A percentile compares a stretch with the other conserved stretches of the same genome.
Conservation (phyloP, 2,888 invertebrate genomes). For the Macrosoma leucophasiata region DNA sequence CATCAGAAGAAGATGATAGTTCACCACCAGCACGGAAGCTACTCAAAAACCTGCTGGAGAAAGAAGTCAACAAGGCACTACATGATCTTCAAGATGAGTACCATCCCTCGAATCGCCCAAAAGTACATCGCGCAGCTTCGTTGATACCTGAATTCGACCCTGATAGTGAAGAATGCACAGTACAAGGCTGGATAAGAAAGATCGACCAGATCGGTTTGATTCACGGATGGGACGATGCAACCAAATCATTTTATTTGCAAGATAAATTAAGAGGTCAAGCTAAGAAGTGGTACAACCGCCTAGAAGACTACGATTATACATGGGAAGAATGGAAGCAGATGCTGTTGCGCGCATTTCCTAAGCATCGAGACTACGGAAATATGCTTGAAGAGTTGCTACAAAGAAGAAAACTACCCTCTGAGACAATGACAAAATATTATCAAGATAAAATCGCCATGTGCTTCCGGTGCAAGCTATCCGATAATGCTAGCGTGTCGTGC, state of each 20-base stretch:
- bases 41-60: no score
- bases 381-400: conserved; percentile 27
- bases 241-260: conserved; percentile 25
- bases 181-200: conserved; percentile 22
- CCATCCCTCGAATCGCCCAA: no score
- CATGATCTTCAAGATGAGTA: no score
- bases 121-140: conserved; percentile 15
- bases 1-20: no score
- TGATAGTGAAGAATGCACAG: conserved; percentile 19
- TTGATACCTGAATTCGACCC: conserved; percentile 15
- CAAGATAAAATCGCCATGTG: conserved; percentile 23
- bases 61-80: no score
- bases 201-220: conserved; percentile 25
- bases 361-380: conserved; percentile 24
- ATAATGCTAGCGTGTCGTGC: conserved; percentile 19
- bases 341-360: conserved; percentile 28
- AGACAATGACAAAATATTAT: conserved; percentile 31
- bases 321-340: conserved; percentile 31
- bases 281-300: conserved; percentile 26
- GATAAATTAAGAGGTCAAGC: conserved; percentile 29
- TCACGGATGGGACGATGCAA: conserved; percentile 26
- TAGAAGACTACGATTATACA: conserved; percentile 27
- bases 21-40: no score
- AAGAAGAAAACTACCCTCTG: conserved; percentile 22
- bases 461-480: conserved; percentile 16